A percentile compares a stretch with the other conserved stretches of the same genome.
These are phyloP conservation scores for Embiotoca jacksoni DNA, from an alignment of 2,113 vertebrate species.

Conservation along the genomic window DNA sequence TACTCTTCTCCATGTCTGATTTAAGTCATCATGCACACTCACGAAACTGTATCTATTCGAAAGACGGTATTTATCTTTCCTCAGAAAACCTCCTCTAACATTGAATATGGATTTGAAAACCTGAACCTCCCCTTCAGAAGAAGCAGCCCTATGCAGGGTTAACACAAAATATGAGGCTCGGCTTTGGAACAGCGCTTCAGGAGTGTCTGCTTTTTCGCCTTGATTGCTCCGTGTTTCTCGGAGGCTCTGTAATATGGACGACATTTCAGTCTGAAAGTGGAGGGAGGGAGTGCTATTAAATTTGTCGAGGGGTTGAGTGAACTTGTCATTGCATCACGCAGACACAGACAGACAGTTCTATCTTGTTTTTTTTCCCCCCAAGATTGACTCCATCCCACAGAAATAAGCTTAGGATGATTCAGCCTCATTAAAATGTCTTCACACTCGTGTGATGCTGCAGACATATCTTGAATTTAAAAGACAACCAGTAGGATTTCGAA, in stretches of 20 bases:
- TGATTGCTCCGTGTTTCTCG: constrained; percentile 63
- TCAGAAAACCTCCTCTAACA: constrained; percentile 20
- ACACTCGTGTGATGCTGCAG: constrained; percentile 33
- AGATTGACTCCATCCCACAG: constrained; percentile 58
- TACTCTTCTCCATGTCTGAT: constrained; percentile 54
- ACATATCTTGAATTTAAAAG: constrained; percentile 51
- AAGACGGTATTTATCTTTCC: constrained; percentile 20
- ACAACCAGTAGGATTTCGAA: constrained; percentile 20
- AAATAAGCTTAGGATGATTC: constrained; percentile 63
- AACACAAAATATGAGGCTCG: constrained; percentile 48
- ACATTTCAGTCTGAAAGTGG: constrained; percentile 51
- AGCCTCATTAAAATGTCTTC: constrained; percentile 59
- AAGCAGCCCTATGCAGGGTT: constrained; percentile 31
- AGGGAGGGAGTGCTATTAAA: constrained; percentile 53
- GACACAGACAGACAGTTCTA: constrained; percentile 23
- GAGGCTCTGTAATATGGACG: constrained; percentile 59
- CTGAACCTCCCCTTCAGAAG: constrained; percentile 14
- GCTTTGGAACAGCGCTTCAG: constrained; percentile 56
- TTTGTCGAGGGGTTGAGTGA: constrained; percentile 65
- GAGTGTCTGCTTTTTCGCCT: constrained; percentile 46
- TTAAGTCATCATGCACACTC: constrained; percentile 65
- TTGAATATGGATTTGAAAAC: constrained; percentile 46
- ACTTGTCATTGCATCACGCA: constrained; percentile 50
- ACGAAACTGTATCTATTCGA: constrained; percentile 43
- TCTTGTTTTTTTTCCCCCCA: constrained; percentile 39